These are phyloP conservation scores for Papilio xuthus DNA, from an alignment of 1,140 invertebrate species.

Conservation along the genomic window DNA sequence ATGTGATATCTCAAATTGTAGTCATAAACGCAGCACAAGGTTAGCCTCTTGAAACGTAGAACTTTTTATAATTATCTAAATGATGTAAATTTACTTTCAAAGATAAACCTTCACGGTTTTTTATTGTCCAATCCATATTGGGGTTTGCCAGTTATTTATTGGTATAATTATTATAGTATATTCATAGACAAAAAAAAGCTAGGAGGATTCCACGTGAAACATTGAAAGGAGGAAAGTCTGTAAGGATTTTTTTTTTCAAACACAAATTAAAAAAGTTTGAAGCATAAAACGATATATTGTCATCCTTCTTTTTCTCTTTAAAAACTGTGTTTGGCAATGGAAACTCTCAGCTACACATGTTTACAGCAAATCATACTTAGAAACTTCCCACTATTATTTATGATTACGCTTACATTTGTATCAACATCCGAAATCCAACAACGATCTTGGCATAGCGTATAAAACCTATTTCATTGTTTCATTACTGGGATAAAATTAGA, in stretches of 20 bases:
- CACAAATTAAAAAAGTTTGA: no score
- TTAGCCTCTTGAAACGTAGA: not conserved
- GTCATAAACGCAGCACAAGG: not conserved
- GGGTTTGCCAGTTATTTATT: no score
- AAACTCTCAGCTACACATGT: no score
- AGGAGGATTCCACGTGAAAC: no score
- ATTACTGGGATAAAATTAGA: slow-evolving; percentile 47
- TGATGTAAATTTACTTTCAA: not conserved
- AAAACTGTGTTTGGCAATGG: no score
- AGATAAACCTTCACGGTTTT: not conserved
- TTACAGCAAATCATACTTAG: no score
- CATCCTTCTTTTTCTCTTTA: no score
- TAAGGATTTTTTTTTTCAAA: no score
- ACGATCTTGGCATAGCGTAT: slow-evolving; percentile 39
- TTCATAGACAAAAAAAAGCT: no score
- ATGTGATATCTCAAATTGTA: not conserved
- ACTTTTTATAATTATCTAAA: not conserved
- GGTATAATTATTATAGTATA: not conserved
- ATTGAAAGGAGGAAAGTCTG: no score
- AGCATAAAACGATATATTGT: no score
- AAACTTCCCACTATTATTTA: slow-evolving; percentile 40
- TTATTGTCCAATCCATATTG: not conserved
- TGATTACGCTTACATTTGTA: slow-evolving; percentile 38
- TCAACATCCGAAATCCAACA: slow-evolving; percentile 43
- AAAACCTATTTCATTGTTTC: slow-evolving; percentile 49